Conservation (phyloP, 2,113 vertebrate species). For the Myotis brandtii region DNA sequence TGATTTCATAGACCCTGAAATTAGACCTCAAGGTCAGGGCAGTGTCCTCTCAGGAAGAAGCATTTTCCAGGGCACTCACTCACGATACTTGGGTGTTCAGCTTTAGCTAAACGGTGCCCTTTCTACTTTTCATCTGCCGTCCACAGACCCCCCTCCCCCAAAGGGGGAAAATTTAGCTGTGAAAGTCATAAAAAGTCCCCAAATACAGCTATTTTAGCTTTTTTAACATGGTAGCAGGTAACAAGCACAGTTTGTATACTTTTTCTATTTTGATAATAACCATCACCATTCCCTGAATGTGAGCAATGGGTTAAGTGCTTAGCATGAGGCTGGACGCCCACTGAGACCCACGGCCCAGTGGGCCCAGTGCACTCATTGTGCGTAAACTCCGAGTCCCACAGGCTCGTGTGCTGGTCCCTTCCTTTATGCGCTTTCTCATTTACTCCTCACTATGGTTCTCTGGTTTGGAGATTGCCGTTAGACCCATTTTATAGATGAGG, state of each 20-base stretch:
- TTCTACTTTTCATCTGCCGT: background rate
- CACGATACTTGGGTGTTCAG: background rate
- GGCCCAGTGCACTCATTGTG: fast-evolving
- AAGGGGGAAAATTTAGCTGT: background rate
- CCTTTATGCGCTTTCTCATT: background rate
- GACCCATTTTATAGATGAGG: background rate
- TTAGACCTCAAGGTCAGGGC: background rate
- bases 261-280: background rate
- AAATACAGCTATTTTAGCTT: background rate
- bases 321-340: background rate
- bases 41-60: background rate
- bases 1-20: background rate
- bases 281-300: background rate
- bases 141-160: background rate
- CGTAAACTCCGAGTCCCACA: background rate
- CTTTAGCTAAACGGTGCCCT: background rate
- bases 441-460: background rate
- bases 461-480: background rate
- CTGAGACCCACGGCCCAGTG: fast-evolving
- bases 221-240: background rate
- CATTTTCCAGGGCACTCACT: background rate
- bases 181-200: background rate
- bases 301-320: background rate
- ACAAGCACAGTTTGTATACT: background rate
- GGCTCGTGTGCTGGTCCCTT: background rate